Conservation (phyloP, 2,888 invertebrate species). For the Spialia ferax region DNA sequence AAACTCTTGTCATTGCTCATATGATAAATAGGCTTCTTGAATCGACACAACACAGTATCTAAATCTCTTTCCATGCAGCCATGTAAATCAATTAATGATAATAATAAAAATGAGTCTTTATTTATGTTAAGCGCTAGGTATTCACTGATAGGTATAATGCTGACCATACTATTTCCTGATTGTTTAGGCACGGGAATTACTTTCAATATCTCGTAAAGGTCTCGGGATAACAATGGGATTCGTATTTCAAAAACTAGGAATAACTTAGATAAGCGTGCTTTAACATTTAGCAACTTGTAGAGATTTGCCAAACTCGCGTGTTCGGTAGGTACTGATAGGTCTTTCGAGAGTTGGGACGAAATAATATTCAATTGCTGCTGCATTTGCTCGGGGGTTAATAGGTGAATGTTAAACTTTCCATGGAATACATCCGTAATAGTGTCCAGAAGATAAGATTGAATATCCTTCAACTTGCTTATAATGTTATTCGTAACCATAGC, state of each 20-base stretch:
- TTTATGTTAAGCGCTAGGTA: conserved; percentile 3
- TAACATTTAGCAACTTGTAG: background rate
- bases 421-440: conserved; percentile 13
- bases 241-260: conserved; percentile 41
- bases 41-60: conserved; percentile 23
- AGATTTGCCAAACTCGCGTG: background rate
- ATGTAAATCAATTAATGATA: background rate
- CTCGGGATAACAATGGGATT: conserved; percentile 43
- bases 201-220: conserved; percentile 37
- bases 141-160: background rate
- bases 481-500: background rate
- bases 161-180: background rate
- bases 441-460: conserved; percentile 10
- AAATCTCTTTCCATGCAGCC: background rate
- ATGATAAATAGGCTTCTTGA: conserved; percentile 17
- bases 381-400: conserved; percentile 17
- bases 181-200: conserved; percentile 24
- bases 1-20: background rate
- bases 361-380: conserved; percentile 5
- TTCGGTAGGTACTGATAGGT: conserved; percentile 2
- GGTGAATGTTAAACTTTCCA: conserved; percentile 14
- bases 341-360: conserved; percentile 16
- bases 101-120: conserved; percentile 4
- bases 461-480: background rate
- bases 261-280: background rate